These are phyloP conservation scores for Cassiopea xamachana DNA, from an alignment of 30 jellyfish, hydroid and myxozoan species.

Conservation along the genomic window DNA sequence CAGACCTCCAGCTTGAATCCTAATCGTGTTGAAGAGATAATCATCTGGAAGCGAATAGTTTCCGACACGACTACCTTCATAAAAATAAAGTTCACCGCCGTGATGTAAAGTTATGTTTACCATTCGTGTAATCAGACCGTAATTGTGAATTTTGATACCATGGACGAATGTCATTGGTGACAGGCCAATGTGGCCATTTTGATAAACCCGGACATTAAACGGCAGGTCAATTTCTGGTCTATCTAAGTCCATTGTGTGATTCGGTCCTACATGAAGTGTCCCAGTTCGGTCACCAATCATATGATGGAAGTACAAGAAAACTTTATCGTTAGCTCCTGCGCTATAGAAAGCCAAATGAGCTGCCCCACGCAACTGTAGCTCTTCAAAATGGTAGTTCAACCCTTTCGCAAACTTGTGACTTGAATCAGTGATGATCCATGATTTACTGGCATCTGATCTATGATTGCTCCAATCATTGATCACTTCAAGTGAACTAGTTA, in stretches of 20 bases:
- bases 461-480: conserved; percentile 40
- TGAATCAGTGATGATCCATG: conserved; percentile 74
- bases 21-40: conserved; percentile 29
- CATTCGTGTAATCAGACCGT: conserved; percentile 49
- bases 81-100: conserved; percentile 59
- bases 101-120: conserved; percentile 65
- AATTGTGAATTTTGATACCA: conserved; percentile 56
- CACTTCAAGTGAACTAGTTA: conserved; percentile 4
- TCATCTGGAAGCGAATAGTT: conserved; percentile 45
- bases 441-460: conserved; percentile 42
- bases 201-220: conserved; percentile 42
- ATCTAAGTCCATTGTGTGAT: conserved; percentile 51
- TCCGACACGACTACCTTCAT: conserved; percentile 67
- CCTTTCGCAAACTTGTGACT: conserved; percentile 39
- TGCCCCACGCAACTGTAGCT: conserved; percentile 52
- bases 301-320: conserved; percentile 46
- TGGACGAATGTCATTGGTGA: conserved; percentile 69
- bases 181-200: conserved; percentile 65
- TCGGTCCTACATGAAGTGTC: conserved; percentile 53
- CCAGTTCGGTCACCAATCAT: conserved; percentile 79
- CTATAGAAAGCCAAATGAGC: conserved; percentile 60
- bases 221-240: conserved; percentile 73
- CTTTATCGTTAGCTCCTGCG: conserved; percentile 10
- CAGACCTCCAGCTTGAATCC: conserved; percentile 72
- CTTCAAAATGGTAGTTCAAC: conserved; percentile 74